Evolutionary conservation across 2,797 vertebrate species (phyloP).

Genomic region (Furcifer pardalis): DNA sequence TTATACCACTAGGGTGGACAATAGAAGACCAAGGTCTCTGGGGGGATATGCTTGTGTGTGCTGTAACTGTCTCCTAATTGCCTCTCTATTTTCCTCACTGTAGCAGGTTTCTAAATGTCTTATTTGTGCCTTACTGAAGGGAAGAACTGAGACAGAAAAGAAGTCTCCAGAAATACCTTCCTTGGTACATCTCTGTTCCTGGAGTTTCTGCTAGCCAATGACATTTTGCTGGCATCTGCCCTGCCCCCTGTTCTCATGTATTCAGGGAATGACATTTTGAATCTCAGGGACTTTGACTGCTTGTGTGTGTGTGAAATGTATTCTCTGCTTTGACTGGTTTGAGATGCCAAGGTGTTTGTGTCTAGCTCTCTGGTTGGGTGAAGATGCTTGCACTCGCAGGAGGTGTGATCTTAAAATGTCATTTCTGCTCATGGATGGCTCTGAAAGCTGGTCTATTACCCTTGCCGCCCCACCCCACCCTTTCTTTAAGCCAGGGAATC

Average conservation of each 20-base stretch:
- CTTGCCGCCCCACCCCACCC: background rate
- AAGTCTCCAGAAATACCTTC: background rate
- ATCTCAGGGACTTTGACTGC: background rate
- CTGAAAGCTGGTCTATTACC: constrained; percentile 1
- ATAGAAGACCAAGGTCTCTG: background rate
- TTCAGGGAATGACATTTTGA: constrained; percentile 18
- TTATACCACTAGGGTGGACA: background rate
- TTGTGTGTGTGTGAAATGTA: constrained; percentile 10
- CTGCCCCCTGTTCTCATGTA: constrained; percentile 18
- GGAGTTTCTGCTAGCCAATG: background rate
- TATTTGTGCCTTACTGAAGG: background rate
- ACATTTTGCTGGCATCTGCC: constrained; percentile 22
- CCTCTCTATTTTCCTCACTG: background rate
- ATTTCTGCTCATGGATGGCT: constrained; percentile 26
- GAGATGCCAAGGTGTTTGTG: background rate
- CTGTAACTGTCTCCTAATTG: no score
- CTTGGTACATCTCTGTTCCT: background rate
- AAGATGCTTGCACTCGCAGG: background rate
- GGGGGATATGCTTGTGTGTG: background rate
- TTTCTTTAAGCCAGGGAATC: background rate
- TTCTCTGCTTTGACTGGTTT: constrained; percentile 18
- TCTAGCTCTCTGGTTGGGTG: constrained; percentile 7
- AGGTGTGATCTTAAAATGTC: constrained; percentile 30
- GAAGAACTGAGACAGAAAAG: background rate
- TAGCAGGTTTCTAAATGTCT: background rate